Evolutionary conservation across 2,113 vertebrate genomes (phyloP), one percentile per base, ranked within the genome.

Genomic region (Sinosuthora webbiana): DNA sequence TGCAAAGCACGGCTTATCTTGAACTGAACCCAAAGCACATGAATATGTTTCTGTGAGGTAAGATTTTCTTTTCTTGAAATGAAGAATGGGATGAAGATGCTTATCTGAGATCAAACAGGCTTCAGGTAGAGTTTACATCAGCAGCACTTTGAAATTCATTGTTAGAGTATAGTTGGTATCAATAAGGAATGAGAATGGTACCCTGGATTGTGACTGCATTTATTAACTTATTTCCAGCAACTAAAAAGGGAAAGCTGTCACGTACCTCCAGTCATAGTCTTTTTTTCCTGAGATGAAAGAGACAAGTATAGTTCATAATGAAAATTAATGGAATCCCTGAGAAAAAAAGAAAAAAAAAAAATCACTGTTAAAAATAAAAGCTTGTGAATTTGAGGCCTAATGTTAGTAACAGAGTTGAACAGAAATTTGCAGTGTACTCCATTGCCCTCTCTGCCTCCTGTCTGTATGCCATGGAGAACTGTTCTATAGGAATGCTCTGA

Each of bases 21-120:
- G 80, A 91, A 94, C 94, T 94, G 95, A 97, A 98, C 97, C 95
- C 94, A 96, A 97, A 95, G 97, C 88, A 95, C 93, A 97, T 95
- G 97, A 97, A 97, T 97, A 97, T 79, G 89, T 97, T 97, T 94
- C 95, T n/a, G 8, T 83, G 94, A 45, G 0, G 80, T 92, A 85
- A 95, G 93, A 93, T 94, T 97, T 96, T 95, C 90, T 95, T 97
- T 97, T 96, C 90, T 97, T 94, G 87, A 96, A 96, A 97, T 86
- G 78, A 98, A 97, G 97, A 97, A 98, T 98, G 94, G 96, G 96
- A 97, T 97, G 94, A 93, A 98, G 98, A 98, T 98, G 80, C 92
- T 97, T 98, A 98, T 98, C 97, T 95, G 81, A 89, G 94, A 97
- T 97, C 97, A 97, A 97, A 97, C 96, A 97, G 96, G 93, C 95